A percentile compares a stretch with the other conserved stretches of the same genome.
Evolutionary conservation across 92 coral and sea anemone species (phyloP).

Genomic region (Nematostella vectensis): DNA sequence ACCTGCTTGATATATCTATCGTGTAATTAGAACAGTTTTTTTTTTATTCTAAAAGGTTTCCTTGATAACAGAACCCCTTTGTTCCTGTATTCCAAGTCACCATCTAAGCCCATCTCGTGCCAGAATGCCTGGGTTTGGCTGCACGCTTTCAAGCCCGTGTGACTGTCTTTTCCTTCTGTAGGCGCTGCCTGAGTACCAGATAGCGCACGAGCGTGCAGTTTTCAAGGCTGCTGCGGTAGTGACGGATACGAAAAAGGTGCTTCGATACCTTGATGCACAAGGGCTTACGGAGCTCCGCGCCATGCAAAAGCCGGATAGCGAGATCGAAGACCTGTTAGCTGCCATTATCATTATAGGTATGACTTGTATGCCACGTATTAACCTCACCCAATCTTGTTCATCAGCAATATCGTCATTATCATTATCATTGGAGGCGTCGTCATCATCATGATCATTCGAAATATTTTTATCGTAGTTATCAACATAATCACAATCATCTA

Average conservation of each 20-base stretch:
- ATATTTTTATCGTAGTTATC: too few relatives aligned
- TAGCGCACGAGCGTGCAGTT: conserved; percentile 94
- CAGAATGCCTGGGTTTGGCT: too few relatives aligned
- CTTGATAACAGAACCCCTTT: too few relatives aligned
- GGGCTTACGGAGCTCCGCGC: conserved; percentile 89
- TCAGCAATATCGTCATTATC: background rate
- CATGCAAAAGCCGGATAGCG: conserved; percentile 94
- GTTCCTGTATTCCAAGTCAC: too few relatives aligned
- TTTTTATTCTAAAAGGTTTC: too few relatives aligned
- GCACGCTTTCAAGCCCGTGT: too few relatives aligned
- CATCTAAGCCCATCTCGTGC: too few relatives aligned
- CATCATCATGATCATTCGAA: too few relatives aligned
- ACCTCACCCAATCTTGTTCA: background rate
- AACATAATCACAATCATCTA: too few relatives aligned
- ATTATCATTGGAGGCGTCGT: too few relatives aligned
- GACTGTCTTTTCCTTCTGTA: conserved; percentile 16
- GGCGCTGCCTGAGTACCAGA: conserved; percentile 94
- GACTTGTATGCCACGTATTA: background rate
- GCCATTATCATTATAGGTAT: conserved; percentile 90
- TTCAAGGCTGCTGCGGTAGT: conserved; percentile 98
- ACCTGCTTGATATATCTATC: too few relatives aligned
- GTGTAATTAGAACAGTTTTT: too few relatives aligned
- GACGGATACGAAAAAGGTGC: conserved; percentile 77
- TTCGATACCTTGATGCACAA: conserved; percentile 61
- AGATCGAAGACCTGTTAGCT: conserved; percentile 93